Base-by-base conservation (phyloP, 2,113 vertebrate genomes). In the Felis chaus region DNA sequence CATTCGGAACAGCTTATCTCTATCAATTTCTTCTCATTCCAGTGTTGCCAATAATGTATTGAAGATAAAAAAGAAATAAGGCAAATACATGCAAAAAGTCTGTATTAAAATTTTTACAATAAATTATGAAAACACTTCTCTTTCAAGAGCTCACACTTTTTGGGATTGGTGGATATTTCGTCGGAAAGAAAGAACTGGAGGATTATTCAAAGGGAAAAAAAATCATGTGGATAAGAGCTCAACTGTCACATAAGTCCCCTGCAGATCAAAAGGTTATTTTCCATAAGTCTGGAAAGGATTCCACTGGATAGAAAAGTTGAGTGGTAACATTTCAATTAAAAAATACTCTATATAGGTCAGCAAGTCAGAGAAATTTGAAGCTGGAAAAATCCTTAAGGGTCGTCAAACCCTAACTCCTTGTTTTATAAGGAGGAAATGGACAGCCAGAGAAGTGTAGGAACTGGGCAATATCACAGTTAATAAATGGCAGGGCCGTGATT, bases 241-340 rank as follows among this genome's bases (percentile, higher is more conserved):
- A 55, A 48, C 82, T 16, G 33, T 65, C 68, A 61, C 7, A 16
- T 31, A 85, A 96, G 50, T 5, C 3, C 39, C 61, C 33, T 53
- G 78, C 48, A 63, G 33, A 55, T 65, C 84, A 63, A 86, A 89
- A 93, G 41, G 11, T 68, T 83, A 65, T 84, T 95, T 82, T 82
- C 68, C 36, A 19, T 65, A 78, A 86, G 25, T 93, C 91, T 83
- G 94, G 39, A 93, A 97, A 92, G 74, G 36, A 94, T 81, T 94
- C 63, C 33, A 61, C 31, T 45, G 65, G 61, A 87, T 31, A 73
- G 74, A 68, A 94, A 93, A 96, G 12, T 53, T 18, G 53, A 97
- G 89, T 36, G 55, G 41, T 29, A 91, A 91, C 50, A 93, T 89
- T 94, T 94, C 48, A 97, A 68, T 89, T 89, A 97, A 94, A 65